Evolutionary conservation across 2,797 vertebrate species (phyloP).

Genomic region (Acipenser oxyrinchus): DNA sequence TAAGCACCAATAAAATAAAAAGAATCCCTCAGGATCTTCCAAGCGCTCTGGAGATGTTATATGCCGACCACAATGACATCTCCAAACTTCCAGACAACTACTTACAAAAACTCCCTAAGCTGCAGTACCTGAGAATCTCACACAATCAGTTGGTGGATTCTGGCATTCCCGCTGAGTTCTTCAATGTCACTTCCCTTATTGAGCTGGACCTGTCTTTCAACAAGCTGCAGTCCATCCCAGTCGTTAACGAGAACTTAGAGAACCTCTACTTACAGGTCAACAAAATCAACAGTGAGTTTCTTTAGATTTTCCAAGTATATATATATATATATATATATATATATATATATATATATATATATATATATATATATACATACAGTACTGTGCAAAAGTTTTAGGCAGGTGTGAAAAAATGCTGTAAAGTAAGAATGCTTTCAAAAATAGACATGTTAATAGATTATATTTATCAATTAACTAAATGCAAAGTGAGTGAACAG

Average conservation of each 20-base stretch:
- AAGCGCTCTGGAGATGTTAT: slow-evolving; percentile 76
- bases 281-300: slow-evolving; percentile 84
- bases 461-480: no score
- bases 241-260: slow-evolving; percentile 80
- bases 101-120: slow-evolving; percentile 66
- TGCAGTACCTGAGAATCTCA: slow-evolving; percentile 84
- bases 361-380: background rate
- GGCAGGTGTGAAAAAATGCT: no score
- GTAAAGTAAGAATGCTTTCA: no score
- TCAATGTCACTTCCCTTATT: slow-evolving; percentile 79
- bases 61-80: slow-evolving; percentile 85
- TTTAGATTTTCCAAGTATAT: background rate
- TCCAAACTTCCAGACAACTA: slow-evolving; percentile 72
- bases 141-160: slow-evolving; percentile 83
- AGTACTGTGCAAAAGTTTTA: no score
- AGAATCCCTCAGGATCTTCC: slow-evolving; percentile 80
- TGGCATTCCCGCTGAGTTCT: slow-evolving; percentile 79
- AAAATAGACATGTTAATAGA: no score
- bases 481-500: no score
- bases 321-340: background rate
- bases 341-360: background rate
- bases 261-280: slow-evolving; percentile 95
- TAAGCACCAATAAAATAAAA: slow-evolving; percentile 85
- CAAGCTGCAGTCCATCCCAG: slow-evolving; percentile 80
- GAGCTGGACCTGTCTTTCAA: slow-evolving; percentile 97